Conservation (phyloP, 1,140 invertebrate species). For the Drosophila ficusphila region DNA sequence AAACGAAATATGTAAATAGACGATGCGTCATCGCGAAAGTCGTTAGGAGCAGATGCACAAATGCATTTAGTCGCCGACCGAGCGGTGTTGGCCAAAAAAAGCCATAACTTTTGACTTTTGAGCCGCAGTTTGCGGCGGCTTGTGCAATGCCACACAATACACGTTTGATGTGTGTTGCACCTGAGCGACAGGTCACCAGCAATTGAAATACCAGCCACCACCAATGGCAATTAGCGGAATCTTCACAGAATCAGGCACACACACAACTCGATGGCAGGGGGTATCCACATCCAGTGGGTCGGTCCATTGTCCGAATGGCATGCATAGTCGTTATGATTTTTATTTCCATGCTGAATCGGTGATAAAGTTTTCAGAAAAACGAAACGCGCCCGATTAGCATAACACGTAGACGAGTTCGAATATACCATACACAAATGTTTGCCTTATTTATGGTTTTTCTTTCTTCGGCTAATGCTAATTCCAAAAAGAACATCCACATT, state of each 20-base stretch:
- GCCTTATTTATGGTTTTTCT: conserved; percentile 70
- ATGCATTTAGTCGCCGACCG: conserved; percentile 18
- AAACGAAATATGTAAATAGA: conserved; percentile 66
- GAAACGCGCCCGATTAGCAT: conserved; percentile 56
- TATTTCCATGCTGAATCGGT: conserved; percentile 44
- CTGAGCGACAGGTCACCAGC: conserved; percentile 59
- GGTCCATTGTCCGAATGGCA: conserved; percentile 7
- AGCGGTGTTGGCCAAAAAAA: conserved; percentile 47
- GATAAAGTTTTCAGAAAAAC: conserved; percentile 60
- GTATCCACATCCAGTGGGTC: conserved; percentile 3
- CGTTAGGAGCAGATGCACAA: conserved; percentile 30
- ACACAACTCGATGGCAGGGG: neutral
- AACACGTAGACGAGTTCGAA: conserved; percentile 55
- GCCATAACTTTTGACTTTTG: conserved; percentile 68
- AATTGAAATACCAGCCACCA: conserved; percentile 52
- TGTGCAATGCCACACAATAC: conserved; percentile 64
- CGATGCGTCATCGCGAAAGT: conserved; percentile 61
- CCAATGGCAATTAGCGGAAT: conserved; percentile 17
- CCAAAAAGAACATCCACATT: conserved; percentile 41
- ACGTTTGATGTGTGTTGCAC: conserved; percentile 57
- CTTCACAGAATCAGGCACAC: no score
- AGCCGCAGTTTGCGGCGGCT: conserved; percentile 23
- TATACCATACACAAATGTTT: conserved; percentile 39
- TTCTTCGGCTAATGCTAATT: conserved; percentile 54
- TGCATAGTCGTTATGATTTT: conserved; percentile 33